Conservation (phyloP, 2,113 vertebrate species). For the Brachypodius melanocephalos region DNA sequence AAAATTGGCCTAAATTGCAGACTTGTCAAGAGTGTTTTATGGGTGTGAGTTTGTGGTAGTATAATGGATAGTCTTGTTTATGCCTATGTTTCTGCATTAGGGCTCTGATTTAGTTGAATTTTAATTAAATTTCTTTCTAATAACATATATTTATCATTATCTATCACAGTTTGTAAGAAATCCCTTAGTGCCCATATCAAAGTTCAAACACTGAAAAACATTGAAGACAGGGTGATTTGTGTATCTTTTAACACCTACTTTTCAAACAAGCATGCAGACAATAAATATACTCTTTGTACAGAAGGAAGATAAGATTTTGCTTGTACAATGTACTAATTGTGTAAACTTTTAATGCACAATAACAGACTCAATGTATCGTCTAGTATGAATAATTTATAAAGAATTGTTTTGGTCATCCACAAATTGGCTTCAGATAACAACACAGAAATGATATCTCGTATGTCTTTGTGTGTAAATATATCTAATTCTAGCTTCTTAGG, state of each 20-base stretch:
- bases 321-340: neutral
- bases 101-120: neutral
- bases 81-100: neutral
- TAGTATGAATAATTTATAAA: slow-evolving; percentile 2
- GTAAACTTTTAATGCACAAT: slow-evolving; percentile 29
- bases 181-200: neutral
- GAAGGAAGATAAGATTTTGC: neutral
- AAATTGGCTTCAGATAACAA: neutral
- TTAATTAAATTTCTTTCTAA: slow-evolving; percentile 22
- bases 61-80: slow-evolving; percentile 23
- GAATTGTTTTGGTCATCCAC: neutral
- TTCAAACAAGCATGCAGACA: neutral
- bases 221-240: neutral
- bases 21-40: slow-evolving; percentile 10
- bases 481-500: neutral
- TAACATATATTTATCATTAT: slow-evolving; percentile 1
- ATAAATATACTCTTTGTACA: neutral
- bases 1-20: slow-evolving; percentile 8
- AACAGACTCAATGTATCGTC: neutral
- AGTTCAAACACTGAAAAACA: neutral
- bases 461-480: neutral
- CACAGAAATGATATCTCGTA: neutral
- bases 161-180: neutral
- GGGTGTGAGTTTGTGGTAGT: neutral
- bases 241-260: neutral